Percentiles rank a stretch among this genome's conserved stretches.
These are phyloP conservation scores for Struthidea cinerea DNA, from an alignment of 2,113 vertebrate species.

Conservation along the genomic window DNA sequence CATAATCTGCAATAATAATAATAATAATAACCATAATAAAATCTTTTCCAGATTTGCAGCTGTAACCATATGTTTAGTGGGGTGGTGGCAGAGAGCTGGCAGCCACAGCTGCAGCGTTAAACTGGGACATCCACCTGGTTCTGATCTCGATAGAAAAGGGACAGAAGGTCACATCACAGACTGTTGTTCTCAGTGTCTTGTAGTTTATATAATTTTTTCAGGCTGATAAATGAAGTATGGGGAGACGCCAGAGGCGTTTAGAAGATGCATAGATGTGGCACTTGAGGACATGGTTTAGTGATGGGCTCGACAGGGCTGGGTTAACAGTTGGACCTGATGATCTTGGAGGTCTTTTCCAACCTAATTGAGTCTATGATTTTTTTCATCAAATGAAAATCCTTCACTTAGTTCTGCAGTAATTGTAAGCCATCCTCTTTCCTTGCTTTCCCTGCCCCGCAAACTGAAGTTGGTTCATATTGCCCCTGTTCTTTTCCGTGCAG, in stretches of 20 bases:
- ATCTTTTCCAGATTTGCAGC: slow-evolving; percentile 24
- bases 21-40: neutral
- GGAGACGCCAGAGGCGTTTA: neutral
- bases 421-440: neutral
- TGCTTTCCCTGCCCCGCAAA: neutral
- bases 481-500: neutral
- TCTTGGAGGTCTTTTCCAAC: neutral
- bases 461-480: neutral
- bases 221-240: neutral
- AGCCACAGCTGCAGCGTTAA: neutral
- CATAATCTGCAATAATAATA: neutral
- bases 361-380: neutral
- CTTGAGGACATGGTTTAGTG: neutral
- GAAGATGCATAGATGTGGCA: neutral
- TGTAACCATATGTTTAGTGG: neutral
- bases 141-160: neutral
- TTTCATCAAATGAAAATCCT: neutral
- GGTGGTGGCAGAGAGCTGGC: neutral
- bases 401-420: neutral
- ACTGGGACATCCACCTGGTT: slow-evolving; percentile 31
- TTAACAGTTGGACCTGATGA: neutral
- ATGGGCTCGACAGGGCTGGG: neutral
- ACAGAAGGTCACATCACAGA: neutral
- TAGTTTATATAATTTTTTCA: neutral
- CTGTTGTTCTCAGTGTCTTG: neutral